Evolutionary conservation across 2,888 invertebrate species (phyloP), one percentile per base, ranked within the genome.

Genomic region (Phasia obesa): DNA sequence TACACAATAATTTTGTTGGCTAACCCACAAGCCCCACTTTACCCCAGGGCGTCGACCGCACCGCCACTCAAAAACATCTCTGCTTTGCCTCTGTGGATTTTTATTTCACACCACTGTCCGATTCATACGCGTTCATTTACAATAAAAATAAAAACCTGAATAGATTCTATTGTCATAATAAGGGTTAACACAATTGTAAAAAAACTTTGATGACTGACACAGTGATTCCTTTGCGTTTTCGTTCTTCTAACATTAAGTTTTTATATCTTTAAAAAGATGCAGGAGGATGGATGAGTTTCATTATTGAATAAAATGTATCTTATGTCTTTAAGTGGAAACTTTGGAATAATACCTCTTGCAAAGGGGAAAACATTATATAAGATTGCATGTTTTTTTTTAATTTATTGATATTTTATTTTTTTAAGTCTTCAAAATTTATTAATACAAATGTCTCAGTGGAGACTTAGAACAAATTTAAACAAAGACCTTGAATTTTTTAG

Each of bases 331-430:
- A 44, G 35, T 60, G 51, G 53, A 73, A 67, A 59, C 17, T 21
- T 21, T 38, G 42, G 59, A 75, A 67, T 17, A 59, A 73, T 49
- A 71, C 19, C 3, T 38, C n/a, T 15, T 19, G 17, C 47, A 73
- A 7, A 51, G 27, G 51, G 19, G 55, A 31, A 55, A 7, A 35
- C 49, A 80, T 55, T 69, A 62, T 51, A 62, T 73, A 74, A 80
- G 80, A 69, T 69, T 80, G 80, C 74, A 69, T 74, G 79, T 74
- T 38, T 53, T 62, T 35, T 38, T 44, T 55, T 81, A 75, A 70
- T 80, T n/a, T 70, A 79, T 79, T 51, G 25, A 60, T 31, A 11
- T 49, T 69, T 21, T 64, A 17, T 67, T 21, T 5, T 19, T 69
- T 57, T 55, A 19, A 2, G 42, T 27, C 27, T 44, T 19, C 19